Percentiles rank a stretch among this genome's conserved stretches.
Conservation (phyloP, 2,797 vertebrate species). For the Trachops cirrhosus region DNA sequence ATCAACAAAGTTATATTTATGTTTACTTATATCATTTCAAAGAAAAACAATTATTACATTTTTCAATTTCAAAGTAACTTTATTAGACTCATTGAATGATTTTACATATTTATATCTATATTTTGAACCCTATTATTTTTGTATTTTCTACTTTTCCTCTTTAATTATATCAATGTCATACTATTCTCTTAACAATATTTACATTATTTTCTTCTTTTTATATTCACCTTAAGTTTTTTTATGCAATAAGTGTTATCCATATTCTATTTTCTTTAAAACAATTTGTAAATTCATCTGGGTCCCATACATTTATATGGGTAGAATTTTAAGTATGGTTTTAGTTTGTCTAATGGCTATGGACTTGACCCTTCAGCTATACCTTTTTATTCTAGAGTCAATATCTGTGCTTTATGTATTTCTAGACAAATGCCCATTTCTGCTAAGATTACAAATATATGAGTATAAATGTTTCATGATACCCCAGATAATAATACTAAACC, state of each 20-base stretch:
- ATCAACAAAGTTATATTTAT: not conserved
- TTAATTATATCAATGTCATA: not conserved
- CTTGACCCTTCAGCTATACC: not conserved
- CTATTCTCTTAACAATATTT: not conserved
- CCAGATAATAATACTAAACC: not conserved
- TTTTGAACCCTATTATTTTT: not conserved
- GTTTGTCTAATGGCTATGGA: not conserved
- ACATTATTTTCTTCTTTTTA: not conserved
- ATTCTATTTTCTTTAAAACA: not conserved
- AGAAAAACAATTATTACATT: not conserved
- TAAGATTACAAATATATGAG: not conserved
- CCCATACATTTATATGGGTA: not conserved
- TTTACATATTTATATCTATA: not conserved
- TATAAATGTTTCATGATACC: not conserved
- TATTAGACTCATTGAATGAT: not conserved
- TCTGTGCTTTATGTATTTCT: not conserved
- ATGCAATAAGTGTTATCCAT: not conserved
- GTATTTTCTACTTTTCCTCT: not conserved
- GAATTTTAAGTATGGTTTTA: not conserved
- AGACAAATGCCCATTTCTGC: not conserved
- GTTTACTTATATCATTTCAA: not conserved
- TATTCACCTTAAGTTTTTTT: not conserved
- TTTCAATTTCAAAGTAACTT: not conserved
- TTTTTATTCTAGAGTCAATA: not conserved
- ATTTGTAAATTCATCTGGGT: not conserved